phyloP scores from a whole-genome alignment of 2,113 vertebrate genomes.

The Menidia beryllina region DNA sequence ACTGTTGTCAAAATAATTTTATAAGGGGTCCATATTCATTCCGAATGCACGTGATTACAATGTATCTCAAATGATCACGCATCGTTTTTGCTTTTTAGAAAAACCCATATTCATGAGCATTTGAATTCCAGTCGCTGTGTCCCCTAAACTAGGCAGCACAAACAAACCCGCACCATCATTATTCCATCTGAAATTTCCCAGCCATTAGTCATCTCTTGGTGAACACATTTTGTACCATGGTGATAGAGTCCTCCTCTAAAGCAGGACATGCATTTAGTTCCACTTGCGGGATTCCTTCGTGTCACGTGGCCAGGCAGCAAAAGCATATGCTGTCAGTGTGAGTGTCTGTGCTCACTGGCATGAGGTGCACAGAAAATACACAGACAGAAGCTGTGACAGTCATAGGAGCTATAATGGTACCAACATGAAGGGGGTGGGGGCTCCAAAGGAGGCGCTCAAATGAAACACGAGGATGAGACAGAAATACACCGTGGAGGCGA shows the following conservation, averaged over 20 bases:
- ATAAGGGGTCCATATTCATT: neutral
- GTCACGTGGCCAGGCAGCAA: slow-evolving; percentile 46
- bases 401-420: slow-evolving; percentile 60
- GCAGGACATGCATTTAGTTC: slow-evolving; percentile 31
- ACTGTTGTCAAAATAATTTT: neutral
- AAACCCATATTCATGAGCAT: neutral
- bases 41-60: neutral
- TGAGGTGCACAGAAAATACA: slow-evolving; percentile 50
- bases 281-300: slow-evolving; percentile 53
- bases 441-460: slow-evolving; percentile 46
- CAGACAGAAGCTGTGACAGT: slow-evolving; percentile 42
- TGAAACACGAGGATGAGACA: slow-evolving; percentile 57
- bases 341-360: slow-evolving; percentile 46
- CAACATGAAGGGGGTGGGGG: slow-evolving; percentile 49
- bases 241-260: slow-evolving; percentile 12
- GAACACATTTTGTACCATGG: slow-evolving; percentile 23
- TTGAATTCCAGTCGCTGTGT: slow-evolving; percentile 12
- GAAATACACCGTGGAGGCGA: slow-evolving; percentile 54
- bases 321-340: slow-evolving; percentile 54
- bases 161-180: slow-evolving; percentile 15
- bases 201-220: slow-evolving; percentile 39
- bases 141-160: neutral
- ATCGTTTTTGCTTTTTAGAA: neutral
- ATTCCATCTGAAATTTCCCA: slow-evolving; percentile 17
- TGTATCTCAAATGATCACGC: neutral